Conservation (phyloP, 1,140 invertebrate species). For the Acyrthosiphon pisum region DNA sequence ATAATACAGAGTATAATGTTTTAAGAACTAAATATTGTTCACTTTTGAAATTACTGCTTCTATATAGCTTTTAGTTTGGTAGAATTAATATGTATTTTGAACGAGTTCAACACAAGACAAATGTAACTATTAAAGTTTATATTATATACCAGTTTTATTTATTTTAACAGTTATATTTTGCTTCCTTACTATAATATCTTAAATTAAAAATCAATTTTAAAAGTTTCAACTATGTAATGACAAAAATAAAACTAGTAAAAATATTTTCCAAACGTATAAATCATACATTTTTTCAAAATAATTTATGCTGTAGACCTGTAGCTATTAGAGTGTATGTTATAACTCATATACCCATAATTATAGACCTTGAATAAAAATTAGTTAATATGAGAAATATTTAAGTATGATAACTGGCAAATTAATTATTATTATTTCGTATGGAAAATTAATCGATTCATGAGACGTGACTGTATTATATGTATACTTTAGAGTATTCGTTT, state of each 20-base stretch:
- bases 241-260: not conserved
- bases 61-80: not conserved
- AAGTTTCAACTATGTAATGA: not conserved
- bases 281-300: not conserved
- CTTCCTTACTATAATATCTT: not conserved
- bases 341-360: not conserved
- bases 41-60: not conserved
- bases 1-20: not conserved
- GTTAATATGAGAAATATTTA: not conserved
- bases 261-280: not conserved
- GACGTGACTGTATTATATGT: not conserved
- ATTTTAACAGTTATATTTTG: not conserved
- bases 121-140: not conserved
- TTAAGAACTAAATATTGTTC: not conserved
- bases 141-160: not conserved
- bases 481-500: too few relatives aligned
- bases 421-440: too few relatives aligned
- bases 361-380: not conserved
- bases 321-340: not conserved
- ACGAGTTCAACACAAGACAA: not conserved
- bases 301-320: not conserved
- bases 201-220: not conserved
- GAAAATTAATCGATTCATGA: too few relatives aligned
- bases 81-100: slow-evolving; percentile 13
- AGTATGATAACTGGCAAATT: not conserved